Evolutionary conservation across 2,888 invertebrate species (phyloP), one percentile per base, ranked within the genome.

Genomic region (Chirona hameri): DNA sequence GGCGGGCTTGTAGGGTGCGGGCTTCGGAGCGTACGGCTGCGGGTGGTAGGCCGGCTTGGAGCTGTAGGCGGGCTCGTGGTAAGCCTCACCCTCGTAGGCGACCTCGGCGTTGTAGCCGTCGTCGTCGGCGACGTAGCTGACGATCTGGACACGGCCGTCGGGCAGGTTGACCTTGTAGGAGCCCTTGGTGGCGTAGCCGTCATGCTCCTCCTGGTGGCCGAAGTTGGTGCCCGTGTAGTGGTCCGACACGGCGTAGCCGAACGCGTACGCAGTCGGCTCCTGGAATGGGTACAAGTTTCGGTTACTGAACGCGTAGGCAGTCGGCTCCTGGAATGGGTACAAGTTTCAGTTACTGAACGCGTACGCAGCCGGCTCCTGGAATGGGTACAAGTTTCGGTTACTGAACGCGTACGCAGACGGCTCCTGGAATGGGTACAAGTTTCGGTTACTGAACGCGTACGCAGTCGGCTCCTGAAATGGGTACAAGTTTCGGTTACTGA

Each of bases 61-160:
- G n/a, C n/a, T n/a, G 65, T 65, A 65, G n/a, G 65, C 15, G 81
- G 86, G 85, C 81, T 88, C 89, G 86, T 92, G 93, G 39, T 89
- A 89, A 0, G 93, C 93, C 84, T 92, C 91, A 0, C 93, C 93
- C 86, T 93, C 93, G 87, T 94, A 94, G 84, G 91, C n/a, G 15
- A 95, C 95, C 89, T 95, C 94, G 85, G 96, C 96, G 87, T 95
- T 94, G 89, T 94, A 96, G 57, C 96, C 96, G 88, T 94, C 94
- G 95, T 95, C 95, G 87, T 95, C 95, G 0, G 94, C 94, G 0
- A 93, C 94, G 87, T 96, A 96, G 86, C 93, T 93, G 12, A 95
- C 95, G 84, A 95, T 91, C 89, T 96, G 95, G 46, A 93, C 92
- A 84, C 95, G 91, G 14, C 95, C 95, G 87, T n/a, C 94, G 2